Conservation (phyloP, 2,888 invertebrate genomes). For the Ophraella communa region DNA sequence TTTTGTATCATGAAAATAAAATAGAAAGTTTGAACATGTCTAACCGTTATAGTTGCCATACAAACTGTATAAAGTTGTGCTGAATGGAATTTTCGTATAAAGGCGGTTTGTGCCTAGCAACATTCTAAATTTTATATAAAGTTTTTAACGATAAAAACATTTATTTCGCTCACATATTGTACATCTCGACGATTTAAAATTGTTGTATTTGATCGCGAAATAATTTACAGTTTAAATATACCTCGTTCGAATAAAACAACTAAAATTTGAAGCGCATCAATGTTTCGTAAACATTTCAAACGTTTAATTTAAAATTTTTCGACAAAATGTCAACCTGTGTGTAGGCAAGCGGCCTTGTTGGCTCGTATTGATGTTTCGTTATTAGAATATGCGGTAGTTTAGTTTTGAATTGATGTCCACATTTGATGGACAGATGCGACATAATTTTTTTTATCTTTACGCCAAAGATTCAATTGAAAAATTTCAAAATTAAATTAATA, state of each 20-base stretch:
- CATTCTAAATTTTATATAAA: no score
- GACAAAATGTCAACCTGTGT: background rate
- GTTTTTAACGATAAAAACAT: no score
- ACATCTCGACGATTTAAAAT: no score
- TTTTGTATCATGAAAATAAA: no score
- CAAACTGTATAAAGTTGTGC: no score
- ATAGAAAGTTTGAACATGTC: no score
- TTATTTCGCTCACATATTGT: no score
- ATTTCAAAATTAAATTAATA: background rate
- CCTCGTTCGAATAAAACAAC: background rate
- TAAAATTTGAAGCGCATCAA: background rate
- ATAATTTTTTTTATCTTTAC: background rate
- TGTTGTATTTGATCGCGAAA: background rate
- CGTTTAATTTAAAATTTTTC: background rate
- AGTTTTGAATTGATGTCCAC: background rate
- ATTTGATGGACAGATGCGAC: background rate
- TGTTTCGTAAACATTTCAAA: constrained; percentile 1
- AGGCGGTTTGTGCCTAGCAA: no score
- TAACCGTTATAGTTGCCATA: no score
- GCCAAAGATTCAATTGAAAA: background rate
- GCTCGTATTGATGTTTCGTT: constrained; percentile 4
- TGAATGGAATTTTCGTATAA: no score
- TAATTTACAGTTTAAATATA: background rate
- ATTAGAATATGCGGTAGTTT: background rate
- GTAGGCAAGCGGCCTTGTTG: no score